Evolutionary conservation across 2,113 vertebrate species (phyloP), one percentile per base, ranked within the genome.

Genomic region (Perca flavescens): DNA sequence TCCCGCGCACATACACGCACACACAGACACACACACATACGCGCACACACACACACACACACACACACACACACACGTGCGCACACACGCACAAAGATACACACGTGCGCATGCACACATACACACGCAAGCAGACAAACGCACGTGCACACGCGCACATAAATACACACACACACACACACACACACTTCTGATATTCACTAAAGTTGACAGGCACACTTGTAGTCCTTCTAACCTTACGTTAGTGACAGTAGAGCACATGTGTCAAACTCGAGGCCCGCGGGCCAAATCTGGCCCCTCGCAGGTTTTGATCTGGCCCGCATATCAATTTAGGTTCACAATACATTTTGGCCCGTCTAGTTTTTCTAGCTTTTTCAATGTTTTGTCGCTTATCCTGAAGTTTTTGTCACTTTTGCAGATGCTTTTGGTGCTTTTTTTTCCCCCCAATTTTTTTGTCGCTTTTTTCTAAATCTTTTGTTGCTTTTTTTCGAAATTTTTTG

Each of bases 1-100:
- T 58, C 86, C 60, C 73, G 57, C 52, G 31, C 74, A 49, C 79
- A 63, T 58, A n/a, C 74, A 50, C 61, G 50, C 79, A 22, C 49
- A 49, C 61, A 15, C 63, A 54, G 84, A 50, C 76, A 65, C 58
- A 25, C 77, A 50, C 65, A 52, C 77, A 40, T 25, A 54, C 60
- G n/a, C 62, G 53, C 52, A 73, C 70, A 65, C 50, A 69, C 5
- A 5, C 76, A 56, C 76, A 52, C 62, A 36, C 76, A 56, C 76
- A 52, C 62, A 36, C 78, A 54, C 62, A 56, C 75, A 40, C 40
- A 58, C 63, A 31, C 2, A 28, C 2, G 28, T 34, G 31, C 74
- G 52, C 76, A 52, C 62, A 36, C 78, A 54, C 62, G 56, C 77
- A 40, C 40, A 61, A 69, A 58, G 79, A 68, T 67, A 53, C 67